A percentile compares a stretch with the other conserved stretches of the same genome.
These are phyloP conservation scores for Agrenia bidenticulata DNA, from an alignment of 2,888 invertebrate species.

Conservation along the genomic window DNA sequence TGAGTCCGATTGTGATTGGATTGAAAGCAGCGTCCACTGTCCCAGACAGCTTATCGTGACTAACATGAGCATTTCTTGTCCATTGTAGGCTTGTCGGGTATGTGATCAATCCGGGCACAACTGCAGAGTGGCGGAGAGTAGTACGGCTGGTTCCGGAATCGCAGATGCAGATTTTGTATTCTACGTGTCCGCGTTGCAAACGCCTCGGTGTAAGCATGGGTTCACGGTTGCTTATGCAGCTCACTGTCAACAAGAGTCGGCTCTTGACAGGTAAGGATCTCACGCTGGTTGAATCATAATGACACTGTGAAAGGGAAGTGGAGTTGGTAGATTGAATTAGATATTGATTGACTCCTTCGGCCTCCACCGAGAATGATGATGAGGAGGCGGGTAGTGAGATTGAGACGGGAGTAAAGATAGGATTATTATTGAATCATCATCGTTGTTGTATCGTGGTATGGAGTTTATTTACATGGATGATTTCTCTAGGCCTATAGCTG, in stretches of 20 bases:
- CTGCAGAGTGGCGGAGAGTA: conserved; percentile 59
- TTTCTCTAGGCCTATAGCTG: conserved; percentile 83
- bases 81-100: conserved; percentile 74
- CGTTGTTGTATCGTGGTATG: too few species aligned
- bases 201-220: conserved; percentile 75
- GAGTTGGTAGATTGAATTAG: too few species aligned
- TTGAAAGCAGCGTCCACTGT: too few species aligned
- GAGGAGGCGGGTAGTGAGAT: too few species aligned
- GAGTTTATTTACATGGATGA: neutral
- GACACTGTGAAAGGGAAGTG: too few species aligned
- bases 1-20: too few species aligned
- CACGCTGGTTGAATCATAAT: neutral
- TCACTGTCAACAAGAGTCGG: conserved; percentile 95
- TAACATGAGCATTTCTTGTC: too few species aligned
- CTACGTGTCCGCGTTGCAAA: conserved; percentile 92
- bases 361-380: too few species aligned
- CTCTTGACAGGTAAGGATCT: conserved; percentile 73
- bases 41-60: too few species aligned
- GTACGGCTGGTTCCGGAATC: conserved; percentile 67
- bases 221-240: conserved; percentile 60
- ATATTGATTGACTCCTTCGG: too few species aligned
- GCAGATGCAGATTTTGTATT: conserved; percentile 89
- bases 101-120: conserved; percentile 84
- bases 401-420: too few species aligned
- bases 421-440: too few species aligned